Evolutionary conservation across 1,140 invertebrate genomes (phyloP).

Genomic region (Parasteatoda tepidariorum): DNA sequence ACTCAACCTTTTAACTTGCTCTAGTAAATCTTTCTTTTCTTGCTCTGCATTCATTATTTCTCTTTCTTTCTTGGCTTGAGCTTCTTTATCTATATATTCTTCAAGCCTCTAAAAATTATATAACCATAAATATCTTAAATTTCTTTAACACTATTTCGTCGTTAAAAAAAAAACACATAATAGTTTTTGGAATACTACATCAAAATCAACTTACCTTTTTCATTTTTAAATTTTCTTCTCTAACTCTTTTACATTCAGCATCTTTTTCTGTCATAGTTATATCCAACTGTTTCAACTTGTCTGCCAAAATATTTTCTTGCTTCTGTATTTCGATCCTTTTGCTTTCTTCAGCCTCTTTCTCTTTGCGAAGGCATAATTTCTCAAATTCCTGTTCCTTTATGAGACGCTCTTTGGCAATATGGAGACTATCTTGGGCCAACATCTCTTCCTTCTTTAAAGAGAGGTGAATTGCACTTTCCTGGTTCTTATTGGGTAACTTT

Average conservation of each 20-base stretch:
- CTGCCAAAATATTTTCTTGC: constrained; percentile 72
- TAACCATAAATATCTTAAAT: not conserved
- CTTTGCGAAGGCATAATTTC: constrained; percentile 66
- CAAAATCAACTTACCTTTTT: constrained; percentile 68
- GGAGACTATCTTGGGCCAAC: constrained; percentile 71
- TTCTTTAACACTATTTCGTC: not conserved
- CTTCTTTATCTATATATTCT: constrained; percentile 40
- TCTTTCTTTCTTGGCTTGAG: constrained; percentile 53
- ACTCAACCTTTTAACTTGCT: constrained; percentile 38
- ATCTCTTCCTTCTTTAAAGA: constrained; percentile 69
- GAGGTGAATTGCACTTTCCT: not conserved
- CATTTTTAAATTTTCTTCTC: constrained; percentile 72
- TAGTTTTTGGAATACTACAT: not conserved
- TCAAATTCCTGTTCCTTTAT: constrained; percentile 71
- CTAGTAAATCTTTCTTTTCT: constrained; percentile 6
- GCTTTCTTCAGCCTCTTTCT: constrained; percentile 70
- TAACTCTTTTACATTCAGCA: constrained; percentile 71
- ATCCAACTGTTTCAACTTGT: constrained; percentile 74
- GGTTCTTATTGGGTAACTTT: not conserved
- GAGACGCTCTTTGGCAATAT: constrained; percentile 72
- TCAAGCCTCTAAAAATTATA: constrained; percentile 6
- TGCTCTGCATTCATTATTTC: constrained; percentile 12
- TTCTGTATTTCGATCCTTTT: constrained; percentile 71
- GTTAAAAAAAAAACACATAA: constrained; percentile 5
- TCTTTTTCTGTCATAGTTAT: constrained; percentile 71